A percentile compares a stretch with the other conserved stretches of the same genome.
These are phyloP conservation scores for Microtus richardsoni DNA, from an alignment of 2,113 vertebrate species.

Conservation along the genomic window DNA sequence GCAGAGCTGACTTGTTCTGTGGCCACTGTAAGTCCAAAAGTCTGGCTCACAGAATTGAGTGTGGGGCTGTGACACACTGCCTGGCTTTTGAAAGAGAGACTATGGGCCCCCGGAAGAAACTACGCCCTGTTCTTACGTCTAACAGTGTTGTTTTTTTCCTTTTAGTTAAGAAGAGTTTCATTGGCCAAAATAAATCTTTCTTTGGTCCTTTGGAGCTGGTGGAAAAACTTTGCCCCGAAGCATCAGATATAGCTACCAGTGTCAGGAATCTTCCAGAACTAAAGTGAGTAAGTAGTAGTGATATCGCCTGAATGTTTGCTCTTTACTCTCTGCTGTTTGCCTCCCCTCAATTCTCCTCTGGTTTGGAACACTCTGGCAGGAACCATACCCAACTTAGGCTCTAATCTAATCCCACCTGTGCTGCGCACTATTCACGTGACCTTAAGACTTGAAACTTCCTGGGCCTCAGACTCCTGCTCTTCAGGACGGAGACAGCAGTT, in stretches of 20 bases:
- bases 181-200: constrained; percentile 97
- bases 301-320: background rate
- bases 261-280: constrained; percentile 96
- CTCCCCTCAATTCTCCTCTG: background rate
- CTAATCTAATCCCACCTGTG: background rate
- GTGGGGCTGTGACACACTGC: background rate
- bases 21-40: background rate
- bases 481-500: background rate
- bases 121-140: constrained; percentile 53
- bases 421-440: background rate
- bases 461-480: constrained; percentile 23
- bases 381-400: background rate
- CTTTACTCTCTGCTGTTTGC: background rate
- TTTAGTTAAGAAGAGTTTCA: constrained; percentile 97
- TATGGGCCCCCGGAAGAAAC: background rate
- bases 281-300: constrained; percentile 89
- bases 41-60: background rate
- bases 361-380: background rate
- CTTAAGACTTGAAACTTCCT: background rate
- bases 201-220: constrained; percentile 98
- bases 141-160: constrained; percentile 72
- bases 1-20: background rate
- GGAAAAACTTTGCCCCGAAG: constrained; percentile 97
- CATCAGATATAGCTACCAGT: constrained; percentile 95
- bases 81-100: background rate